Evolutionary conservation across 2,113 vertebrate species (phyloP).

Genomic region (Callopanchax toddi): DNA sequence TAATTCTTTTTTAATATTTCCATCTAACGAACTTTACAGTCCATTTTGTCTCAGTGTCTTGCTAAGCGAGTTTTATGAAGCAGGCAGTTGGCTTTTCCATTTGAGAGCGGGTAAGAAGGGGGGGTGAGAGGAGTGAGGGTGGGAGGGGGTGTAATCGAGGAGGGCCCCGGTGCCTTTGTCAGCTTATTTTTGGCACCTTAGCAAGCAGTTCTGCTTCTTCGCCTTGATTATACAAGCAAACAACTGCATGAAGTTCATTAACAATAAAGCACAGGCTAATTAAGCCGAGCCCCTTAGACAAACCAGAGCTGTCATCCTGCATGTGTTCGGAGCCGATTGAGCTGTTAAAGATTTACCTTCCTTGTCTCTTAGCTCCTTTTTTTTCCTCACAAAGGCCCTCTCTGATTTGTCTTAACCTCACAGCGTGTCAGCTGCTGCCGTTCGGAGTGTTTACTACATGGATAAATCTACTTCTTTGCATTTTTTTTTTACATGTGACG

Average conservation of each 20-base stretch:
- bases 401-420: conserved; percentile 65
- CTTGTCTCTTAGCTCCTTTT: conserved; percentile 47
- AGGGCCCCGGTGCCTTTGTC: conserved; percentile 94
- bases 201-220: conserved; percentile 99
- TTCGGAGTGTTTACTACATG: conserved; percentile 45
- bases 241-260: conserved; percentile 99
- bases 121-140: conserved; percentile 60
- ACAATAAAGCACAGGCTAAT: conserved; percentile 99
- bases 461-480: conserved; percentile 31
- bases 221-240: conserved; percentile 99
- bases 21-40: conserved; percentile 99
- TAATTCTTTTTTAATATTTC: conserved; percentile 99
- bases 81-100: conserved; percentile 99
- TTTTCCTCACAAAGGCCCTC: conserved; percentile 61
- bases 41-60: conserved; percentile 99
- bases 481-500: conserved; percentile 20
- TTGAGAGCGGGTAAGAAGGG: conserved; percentile 83
- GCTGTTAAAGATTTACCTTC: conserved; percentile 87
- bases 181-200: conserved; percentile 99
- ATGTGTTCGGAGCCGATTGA: conserved; percentile 93
- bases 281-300: conserved; percentile 97
- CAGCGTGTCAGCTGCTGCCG: conserved; percentile 37
- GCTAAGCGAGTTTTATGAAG: conserved; percentile 99
- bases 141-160: conserved; percentile 80
- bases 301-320: conserved; percentile 92